Conservation (phyloP, 1,140 invertebrate species). For the Artemia franciscana region DNA sequence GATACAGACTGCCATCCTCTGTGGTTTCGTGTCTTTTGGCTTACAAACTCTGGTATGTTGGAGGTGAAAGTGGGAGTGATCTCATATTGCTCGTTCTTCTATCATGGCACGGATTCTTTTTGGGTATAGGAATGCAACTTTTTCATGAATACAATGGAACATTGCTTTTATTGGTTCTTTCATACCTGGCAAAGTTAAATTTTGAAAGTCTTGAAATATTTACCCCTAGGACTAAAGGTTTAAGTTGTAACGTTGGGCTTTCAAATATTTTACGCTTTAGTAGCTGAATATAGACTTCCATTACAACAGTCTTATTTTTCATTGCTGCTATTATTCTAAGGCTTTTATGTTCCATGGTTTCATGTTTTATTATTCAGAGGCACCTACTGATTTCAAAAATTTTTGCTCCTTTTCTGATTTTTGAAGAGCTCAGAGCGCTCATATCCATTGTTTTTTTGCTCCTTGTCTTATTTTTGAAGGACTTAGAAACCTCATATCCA, state of each 20-base stretch:
- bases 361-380: constrained; percentile 62
- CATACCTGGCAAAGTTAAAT: too few species aligned
- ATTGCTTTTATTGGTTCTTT: constrained; percentile 1
- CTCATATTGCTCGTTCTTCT: background rate
- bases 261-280: too few species aligned
- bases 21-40: constrained; percentile 16
- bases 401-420: constrained; percentile 81
- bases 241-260: too few species aligned
- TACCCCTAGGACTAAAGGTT: too few species aligned
- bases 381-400: constrained; percentile 97
- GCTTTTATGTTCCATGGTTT: constrained; percentile 14
- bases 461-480: constrained; percentile 73
- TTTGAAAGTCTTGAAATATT: too few species aligned
- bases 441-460: too few species aligned
- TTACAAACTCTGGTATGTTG: too few species aligned
- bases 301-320: constrained; percentile 6
- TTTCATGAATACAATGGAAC: background rate
- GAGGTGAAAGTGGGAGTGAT: too few species aligned
- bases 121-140: background rate
- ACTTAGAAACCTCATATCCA: too few species aligned
- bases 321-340: constrained; percentile 9
- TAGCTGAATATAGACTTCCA: too few species aligned
- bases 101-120: background rate
- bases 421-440: constrained; percentile 35
- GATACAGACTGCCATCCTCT: constrained; percentile 22